These are phyloP conservation scores for Cabera pusaria DNA, from an alignment of 2,888 invertebrate genomes.

Conservation along the genomic window DNA sequence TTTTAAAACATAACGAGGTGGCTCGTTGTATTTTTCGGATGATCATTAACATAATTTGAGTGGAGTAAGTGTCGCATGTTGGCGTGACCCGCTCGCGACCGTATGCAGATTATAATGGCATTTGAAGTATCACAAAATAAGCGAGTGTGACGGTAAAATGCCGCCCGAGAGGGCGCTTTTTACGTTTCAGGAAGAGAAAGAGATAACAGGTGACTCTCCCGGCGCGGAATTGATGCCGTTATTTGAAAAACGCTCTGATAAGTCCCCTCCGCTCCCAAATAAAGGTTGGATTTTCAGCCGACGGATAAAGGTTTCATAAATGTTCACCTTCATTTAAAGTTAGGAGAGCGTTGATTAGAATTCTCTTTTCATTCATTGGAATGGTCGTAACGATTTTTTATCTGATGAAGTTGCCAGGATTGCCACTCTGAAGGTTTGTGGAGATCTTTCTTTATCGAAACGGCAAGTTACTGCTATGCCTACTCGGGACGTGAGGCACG, in stretches of 20 bases:
- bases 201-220: conserved; percentile 65
- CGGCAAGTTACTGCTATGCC: conserved; percentile 15
- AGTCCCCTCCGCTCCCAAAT: conserved; percentile 64
- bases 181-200: conserved; percentile 58
- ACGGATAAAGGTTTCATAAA: conserved; percentile 62
- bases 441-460: conserved; percentile 15
- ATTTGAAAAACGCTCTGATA: conserved; percentile 72
- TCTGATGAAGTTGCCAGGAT: conserved; percentile 35
- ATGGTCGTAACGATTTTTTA: conserved; percentile 43
- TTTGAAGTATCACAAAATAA: conserved; percentile 59
- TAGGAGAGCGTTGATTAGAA: conserved; percentile 58
- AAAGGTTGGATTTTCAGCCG: conserved; percentile 56
- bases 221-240: conserved; percentile 63
- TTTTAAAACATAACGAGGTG: conserved; percentile 53
- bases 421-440: conserved; percentile 19
- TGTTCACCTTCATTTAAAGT: conserved; percentile 65
- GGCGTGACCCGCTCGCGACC: conserved; percentile 35
- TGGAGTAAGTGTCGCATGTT: conserved; percentile 39
- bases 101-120: conserved; percentile 56
- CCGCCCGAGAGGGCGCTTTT: conserved; percentile 51
- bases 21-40: conserved; percentile 51
- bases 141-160: conserved; percentile 48
- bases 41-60: conserved; percentile 60
- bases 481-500: conserved; percentile 6
- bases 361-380: conserved; percentile 51